Base-by-base conservation (phyloP, 2,888 invertebrate genomes). In the Monopis laevigella region DNA sequence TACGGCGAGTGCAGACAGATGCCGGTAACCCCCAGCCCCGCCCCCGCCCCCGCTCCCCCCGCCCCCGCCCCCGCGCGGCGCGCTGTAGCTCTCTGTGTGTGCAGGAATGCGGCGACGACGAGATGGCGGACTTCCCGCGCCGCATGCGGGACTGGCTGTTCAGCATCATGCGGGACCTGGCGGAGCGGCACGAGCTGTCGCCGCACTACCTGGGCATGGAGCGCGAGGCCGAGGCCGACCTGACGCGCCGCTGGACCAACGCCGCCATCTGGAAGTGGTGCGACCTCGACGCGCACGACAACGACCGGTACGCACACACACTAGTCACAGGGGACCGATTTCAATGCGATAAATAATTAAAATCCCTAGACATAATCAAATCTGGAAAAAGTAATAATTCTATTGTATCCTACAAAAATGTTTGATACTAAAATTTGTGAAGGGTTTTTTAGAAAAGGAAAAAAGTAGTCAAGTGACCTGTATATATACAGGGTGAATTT, bases 211-310 rank as follows among this genome's bases (percentile, higher is more conserved):
- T 90, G 70, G 84, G 87, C 67, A 88, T 95, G 90, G 89, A 96
- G 78, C 84, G 89, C 51, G 94, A 95, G 75, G 94, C 95, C 26
- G 95, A 96, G 82, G 84, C 86, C 38, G 92, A 93, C 69, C 84
- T 90, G 65, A 90, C 91, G 13, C 84, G 90, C 43, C 88, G 92
- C 54, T 93, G 93, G 92, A 83, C 88, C 45, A 94, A 95, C 71
- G 97, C 98, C 35, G 96, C 96, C 52, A 88, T 98, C 51, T 98
- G 98, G 98, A 98, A 98, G 74, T 94, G 93, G 91, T 98, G 98
- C 69, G 97, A 98, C 69, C 86, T 98, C 45, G 98, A 98, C 73
- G 91, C 91, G 41, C 89, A 93, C 74, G 93, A 95, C 51, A 89
- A 90, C 61, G 95, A 96, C 81, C 87, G 90, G 85, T 90, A 8